Evolutionary conservation across 2,888 invertebrate species (phyloP), one percentile per base, ranked within the genome.

Genomic region (Cryptocephalus primarius): DNA sequence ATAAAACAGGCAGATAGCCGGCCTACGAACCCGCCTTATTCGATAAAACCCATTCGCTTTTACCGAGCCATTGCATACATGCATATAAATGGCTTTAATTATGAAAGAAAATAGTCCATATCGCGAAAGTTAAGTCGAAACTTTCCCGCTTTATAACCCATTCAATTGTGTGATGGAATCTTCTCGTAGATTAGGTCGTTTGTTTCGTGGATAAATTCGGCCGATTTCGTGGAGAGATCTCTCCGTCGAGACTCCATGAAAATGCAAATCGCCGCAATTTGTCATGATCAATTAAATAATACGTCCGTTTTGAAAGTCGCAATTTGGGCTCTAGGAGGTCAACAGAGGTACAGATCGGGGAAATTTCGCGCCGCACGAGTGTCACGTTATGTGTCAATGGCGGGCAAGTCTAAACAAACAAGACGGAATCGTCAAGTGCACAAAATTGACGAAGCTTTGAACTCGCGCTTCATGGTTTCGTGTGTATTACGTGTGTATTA

Each of bases 11-110:
- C 22, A 22, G 22, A 22, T 22, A 22, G 53, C 51, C 53, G 46
- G 46, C 42, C 48, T 22, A 22, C 22, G 22, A 22, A 42, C n/a
- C 42, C 43, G 42, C 42, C 43, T 44, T 36, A 43, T 42, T 50
- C 49, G 55, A 55, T 53, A 55, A 53, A 51, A 41, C 55, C 46
- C 50, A 50, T 51, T 53, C 50, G 49, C 50, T 44, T 49, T 53
- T 51, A 48, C 45, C 48, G 44, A 45, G 44, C 48, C 42, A 52
- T 48, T 53, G 48, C 53, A 54, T 53, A 52, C 44, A 55, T 54
- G 52, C 52, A 55, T 54, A 54, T 46, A 54, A 55, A 54, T 54
- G 48, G 43, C 41, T 52, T 53, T 55, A 55, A 55, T 55, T 54
- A 54, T 47, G 44, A 46, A 51, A 51, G 52, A 54, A 52, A 54